Evolutionary conservation across 2,797 vertebrate genomes (phyloP), one percentile per base, ranked within the genome.

Genomic region (Lutjanus argentimaculatus): DNA sequence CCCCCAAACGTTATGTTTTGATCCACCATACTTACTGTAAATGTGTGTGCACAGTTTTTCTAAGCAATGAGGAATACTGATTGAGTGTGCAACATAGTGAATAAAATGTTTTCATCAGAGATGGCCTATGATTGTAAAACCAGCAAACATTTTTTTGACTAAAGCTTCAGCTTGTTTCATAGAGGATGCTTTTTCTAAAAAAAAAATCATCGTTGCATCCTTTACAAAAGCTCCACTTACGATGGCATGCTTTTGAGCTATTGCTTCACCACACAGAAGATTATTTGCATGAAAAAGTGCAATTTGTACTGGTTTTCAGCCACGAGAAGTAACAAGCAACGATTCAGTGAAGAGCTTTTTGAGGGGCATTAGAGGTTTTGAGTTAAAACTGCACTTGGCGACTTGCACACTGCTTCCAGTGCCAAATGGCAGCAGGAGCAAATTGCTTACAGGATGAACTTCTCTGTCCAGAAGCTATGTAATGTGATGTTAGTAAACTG

Each of bases 331-430:
- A 72, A 68, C n/a, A 13, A 52, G 58, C 63, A 67, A 72, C 7
- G 0, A 70, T 42, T 21, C 25, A 55, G 71, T 63, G 13, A 45
- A 72, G 22, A 52, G 49, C 25, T 62, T 66, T 80, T 63, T 51
- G 42, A 66, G 21, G 9, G 51, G 45, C 43, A 59, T 72, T 55
- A 53, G 19, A 56, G 74, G 58, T 67, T 72, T 62, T 53, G 46
- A 69, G 62, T 67, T 72, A 63, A 77, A 77, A 63, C 30, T 58
- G 53, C 57, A 53, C 56, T 81, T 74, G 67, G 62, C 65, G 77
- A 56, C 14, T 25, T 36, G 21, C 49, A 21, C 19, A 15, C 8
- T 53, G 80, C 61, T 55, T 68, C 22, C 11, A 57, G 58, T 21
- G 72, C 53, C 51, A 66, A 22, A 64, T 64, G 21, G 59, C 70